phyloP scores from a whole-genome alignment of 2,888 invertebrate genomes.

The Cheilosia variabilis region DNA sequence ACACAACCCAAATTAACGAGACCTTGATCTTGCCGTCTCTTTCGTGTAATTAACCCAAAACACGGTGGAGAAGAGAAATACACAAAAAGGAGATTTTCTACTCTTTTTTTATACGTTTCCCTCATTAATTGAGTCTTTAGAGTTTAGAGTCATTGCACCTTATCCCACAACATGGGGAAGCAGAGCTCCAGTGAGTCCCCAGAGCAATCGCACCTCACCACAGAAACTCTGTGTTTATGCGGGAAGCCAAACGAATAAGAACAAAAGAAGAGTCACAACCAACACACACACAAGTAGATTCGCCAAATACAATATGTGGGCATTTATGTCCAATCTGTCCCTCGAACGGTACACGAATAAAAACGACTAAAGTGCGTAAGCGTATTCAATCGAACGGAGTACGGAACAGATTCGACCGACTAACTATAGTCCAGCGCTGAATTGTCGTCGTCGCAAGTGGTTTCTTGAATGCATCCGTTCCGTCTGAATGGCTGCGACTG shows the following conservation, averaged over 20 bases:
- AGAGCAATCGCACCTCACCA: slow-evolving; percentile 51
- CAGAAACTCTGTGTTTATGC: slow-evolving; percentile 32
- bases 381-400: slow-evolving; percentile 58
- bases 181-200: background rate
- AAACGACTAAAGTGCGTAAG: slow-evolving; percentile 57
- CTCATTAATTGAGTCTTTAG: slow-evolving; percentile 42
- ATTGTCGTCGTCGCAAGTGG: slow-evolving; percentile 62
- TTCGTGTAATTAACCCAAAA: slow-evolving; percentile 36
- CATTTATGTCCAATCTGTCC: slow-evolving; percentile 40
- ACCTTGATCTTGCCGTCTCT: background rate
- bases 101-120: slow-evolving; percentile 22
- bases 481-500: slow-evolving; percentile 55
- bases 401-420: slow-evolving; percentile 48
- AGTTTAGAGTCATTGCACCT: slow-evolving; percentile 60
- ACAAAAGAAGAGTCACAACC: slow-evolving; percentile 37
- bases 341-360: slow-evolving; percentile 1
- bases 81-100: slow-evolving; percentile 28
- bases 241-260: slow-evolving; percentile 55
- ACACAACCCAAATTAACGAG: background rate
- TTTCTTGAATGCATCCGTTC: slow-evolving; percentile 71
- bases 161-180: slow-evolving; percentile 1
- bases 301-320: slow-evolving; percentile 61
- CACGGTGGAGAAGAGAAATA: background rate
- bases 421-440: slow-evolving; percentile 39
- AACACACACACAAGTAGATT: slow-evolving; percentile 60